Conservation (phyloP, 2,888 invertebrate species). For the Acanthosepion pharaonis region DNA sequence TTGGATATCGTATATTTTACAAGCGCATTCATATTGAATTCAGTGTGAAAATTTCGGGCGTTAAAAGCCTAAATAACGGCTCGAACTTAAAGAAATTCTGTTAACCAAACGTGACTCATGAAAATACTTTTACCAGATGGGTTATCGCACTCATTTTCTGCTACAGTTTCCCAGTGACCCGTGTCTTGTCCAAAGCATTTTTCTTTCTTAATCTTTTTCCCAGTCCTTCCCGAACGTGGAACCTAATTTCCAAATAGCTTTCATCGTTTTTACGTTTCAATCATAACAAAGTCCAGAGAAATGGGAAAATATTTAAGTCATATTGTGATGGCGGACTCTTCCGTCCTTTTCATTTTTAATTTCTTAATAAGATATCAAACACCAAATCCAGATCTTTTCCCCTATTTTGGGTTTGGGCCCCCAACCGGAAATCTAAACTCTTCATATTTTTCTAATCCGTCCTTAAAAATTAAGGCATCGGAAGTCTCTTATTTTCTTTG, state of each 20-base stretch:
- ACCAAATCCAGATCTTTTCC: not conserved
- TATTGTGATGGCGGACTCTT: not conserved
- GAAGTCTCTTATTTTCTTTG: not conserved
- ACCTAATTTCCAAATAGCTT: not conserved
- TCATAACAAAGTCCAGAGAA: not conserved
- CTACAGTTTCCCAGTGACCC: not conserved
- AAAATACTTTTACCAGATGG: not conserved
- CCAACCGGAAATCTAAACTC: not conserved
- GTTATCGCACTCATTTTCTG: not conserved
- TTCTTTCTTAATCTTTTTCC: not conserved
- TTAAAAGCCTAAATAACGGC: too few species aligned
- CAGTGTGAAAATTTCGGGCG: too few species aligned
- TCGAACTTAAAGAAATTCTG: too few species aligned
- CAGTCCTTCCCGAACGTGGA: not conserved
- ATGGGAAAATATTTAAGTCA: not conserved
- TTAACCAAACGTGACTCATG: too few species aligned
- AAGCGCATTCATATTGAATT: too few species aligned
- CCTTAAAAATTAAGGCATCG: not conserved
- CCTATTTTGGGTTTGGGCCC: not conserved
- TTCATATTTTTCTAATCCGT: not conserved
- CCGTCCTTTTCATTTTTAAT: not conserved
- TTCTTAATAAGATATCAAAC: not conserved
- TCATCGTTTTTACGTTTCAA: not conserved
- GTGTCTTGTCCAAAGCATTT: not conserved
- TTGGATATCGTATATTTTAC: too few species aligned